Evolutionary conservation across 2,113 vertebrate species (phyloP).

Genomic region (Bombycilla garrulus): DNA sequence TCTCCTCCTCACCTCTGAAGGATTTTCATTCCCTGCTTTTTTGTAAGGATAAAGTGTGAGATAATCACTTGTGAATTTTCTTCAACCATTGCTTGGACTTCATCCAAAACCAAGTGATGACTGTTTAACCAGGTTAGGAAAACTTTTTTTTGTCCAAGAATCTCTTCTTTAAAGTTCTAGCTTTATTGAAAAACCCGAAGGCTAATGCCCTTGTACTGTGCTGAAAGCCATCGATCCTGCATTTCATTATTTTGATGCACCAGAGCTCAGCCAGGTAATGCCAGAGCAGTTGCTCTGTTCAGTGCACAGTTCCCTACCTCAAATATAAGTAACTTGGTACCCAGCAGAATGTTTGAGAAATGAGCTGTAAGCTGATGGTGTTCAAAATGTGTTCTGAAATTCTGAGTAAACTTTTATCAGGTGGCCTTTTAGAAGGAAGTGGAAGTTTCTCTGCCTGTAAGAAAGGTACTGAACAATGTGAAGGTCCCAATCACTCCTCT

Average conservation of each 20-base stretch:
- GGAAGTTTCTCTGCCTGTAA: not conserved
- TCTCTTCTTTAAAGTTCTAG: not conserved
- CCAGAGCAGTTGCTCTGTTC: not conserved
- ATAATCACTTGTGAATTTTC: not conserved
- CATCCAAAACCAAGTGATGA: not conserved
- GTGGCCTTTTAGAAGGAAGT: not conserved
- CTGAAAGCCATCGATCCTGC: not conserved
- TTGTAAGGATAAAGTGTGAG: not conserved
- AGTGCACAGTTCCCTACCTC: not conserved
- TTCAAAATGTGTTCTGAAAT: not conserved
- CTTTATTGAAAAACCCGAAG: not conserved
- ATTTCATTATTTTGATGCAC: not conserved
- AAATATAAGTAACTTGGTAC: not conserved
- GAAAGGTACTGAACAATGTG: not conserved
- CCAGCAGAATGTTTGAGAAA: not conserved
- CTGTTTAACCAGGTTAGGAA: not conserved
- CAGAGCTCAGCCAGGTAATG: not conserved
- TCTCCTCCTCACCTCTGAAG: not conserved
- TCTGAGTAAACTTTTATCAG: not conserved
- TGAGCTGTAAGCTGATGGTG: not conserved
- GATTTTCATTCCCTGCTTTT: not conserved
- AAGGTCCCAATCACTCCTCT: not conserved
- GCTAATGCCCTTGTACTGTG: not conserved
- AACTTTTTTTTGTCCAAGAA: not conserved
- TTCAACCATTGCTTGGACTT: not conserved